A percentile compares a stretch with the other conserved stretches of the same genome.
phyloP scores from a whole-genome alignment of 2,797 vertebrate species.

The Sebastes nivosus region DNA sequence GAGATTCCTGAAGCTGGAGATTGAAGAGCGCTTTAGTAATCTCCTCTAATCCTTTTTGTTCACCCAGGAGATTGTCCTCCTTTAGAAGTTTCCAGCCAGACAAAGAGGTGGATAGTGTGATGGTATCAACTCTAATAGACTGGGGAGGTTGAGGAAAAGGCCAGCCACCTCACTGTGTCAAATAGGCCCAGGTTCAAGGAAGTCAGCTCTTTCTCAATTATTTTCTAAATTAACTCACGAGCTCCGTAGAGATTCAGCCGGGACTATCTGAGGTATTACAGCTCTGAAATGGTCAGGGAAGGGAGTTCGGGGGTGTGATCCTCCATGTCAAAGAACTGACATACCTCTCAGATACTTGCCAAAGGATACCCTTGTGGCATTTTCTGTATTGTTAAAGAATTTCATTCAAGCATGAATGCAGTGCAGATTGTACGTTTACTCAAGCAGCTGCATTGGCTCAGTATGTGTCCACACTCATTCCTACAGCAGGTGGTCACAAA shows the following conservation, averaged over 20 bases:
- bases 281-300: conserved; percentile 30
- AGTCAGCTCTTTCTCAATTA: conserved; percentile 76
- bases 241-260: conserved; percentile 56
- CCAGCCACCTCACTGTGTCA: conserved; percentile 78
- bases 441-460: neutral
- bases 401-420: conserved; percentile 9
- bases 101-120: conserved; percentile 78
- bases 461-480: neutral
- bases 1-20: conserved; percentile 66
- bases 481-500: neutral
- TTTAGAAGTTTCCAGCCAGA: conserved; percentile 81
- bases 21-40: conserved; percentile 78
- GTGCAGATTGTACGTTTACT: neutral
- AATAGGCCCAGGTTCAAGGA: conserved; percentile 71
- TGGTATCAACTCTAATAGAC: conserved; percentile 81
- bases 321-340: conserved; percentile 47
- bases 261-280: conserved; percentile 39
- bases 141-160: conserved; percentile 78
- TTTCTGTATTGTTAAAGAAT: conserved; percentile 18
- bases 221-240: conserved; percentile 75
- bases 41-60: conserved; percentile 82
- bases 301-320: conserved; percentile 39
- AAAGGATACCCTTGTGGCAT: conserved; percentile 8
- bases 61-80: conserved; percentile 79
- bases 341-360: conserved; percentile 31